These are phyloP conservation scores for Saxidomus purpurata DNA, from an alignment of 1,140 invertebrate genomes.

Conservation along the genomic window DNA sequence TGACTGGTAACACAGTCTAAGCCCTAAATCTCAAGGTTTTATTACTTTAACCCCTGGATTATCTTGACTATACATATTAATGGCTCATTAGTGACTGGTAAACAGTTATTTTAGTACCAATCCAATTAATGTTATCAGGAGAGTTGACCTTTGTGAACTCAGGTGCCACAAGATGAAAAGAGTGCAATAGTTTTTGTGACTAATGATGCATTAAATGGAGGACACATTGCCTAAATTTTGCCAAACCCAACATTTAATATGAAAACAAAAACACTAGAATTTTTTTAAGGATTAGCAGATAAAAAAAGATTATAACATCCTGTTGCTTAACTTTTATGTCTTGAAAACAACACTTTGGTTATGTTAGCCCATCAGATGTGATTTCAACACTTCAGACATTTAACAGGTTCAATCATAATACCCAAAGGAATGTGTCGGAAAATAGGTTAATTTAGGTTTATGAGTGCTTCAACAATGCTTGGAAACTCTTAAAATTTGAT, in stretches of 20 bases:
- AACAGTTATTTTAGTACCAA: slow-evolving; percentile 21
- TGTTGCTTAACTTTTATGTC: too few relatives aligned
- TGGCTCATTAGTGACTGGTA: slow-evolving; percentile 26
- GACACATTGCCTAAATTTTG: not conserved
- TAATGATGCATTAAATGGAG: slow-evolving; percentile 9
- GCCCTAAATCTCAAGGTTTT: slow-evolving; percentile 40
- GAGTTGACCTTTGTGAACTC: slow-evolving; percentile 36
- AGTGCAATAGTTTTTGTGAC: not conserved
- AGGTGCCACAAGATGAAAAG: not conserved
- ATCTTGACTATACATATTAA: slow-evolving; percentile 44
- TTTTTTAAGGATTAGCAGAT: too few relatives aligned
- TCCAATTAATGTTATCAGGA: slow-evolving; percentile 26
- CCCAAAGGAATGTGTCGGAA: too few relatives aligned
- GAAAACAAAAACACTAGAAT: too few relatives aligned
- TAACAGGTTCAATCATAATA: too few relatives aligned
- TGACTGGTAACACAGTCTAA: not conserved
- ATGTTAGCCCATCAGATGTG: too few relatives aligned
- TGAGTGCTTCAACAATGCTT: too few relatives aligned
- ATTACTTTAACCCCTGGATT: slow-evolving; percentile 43
- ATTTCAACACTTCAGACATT: too few relatives aligned
- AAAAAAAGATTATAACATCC: too few relatives aligned
- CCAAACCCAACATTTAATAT: not conserved
- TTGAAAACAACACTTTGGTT: too few relatives aligned
- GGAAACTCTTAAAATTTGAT: too few relatives aligned
- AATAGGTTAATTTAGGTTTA: too few relatives aligned